phyloP scores from a whole-genome alignment of 2,113 vertebrate genomes.

The Python bivittatus region DNA sequence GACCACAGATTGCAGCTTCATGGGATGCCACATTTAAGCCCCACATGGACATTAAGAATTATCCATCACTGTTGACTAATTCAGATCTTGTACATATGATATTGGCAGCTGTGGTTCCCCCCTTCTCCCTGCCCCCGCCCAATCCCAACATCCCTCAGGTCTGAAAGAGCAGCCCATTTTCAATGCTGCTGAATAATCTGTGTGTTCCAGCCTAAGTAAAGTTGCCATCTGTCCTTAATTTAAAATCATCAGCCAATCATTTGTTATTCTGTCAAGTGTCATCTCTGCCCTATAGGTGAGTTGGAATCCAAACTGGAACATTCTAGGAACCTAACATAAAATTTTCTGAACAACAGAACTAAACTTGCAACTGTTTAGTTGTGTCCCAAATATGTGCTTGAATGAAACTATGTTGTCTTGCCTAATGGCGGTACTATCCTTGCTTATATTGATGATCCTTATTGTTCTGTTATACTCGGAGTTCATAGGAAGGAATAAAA shows the following conservation, averaged over 20 bases:
- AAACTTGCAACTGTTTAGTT: not conserved
- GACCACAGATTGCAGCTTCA: not conserved
- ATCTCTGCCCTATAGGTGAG: not conserved
- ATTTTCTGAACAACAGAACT: too few species aligned
- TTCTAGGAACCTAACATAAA: not conserved
- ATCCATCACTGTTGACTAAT: not conserved
- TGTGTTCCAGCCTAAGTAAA: not conserved
- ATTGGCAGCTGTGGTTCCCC: not conserved
- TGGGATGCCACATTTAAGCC: not conserved
- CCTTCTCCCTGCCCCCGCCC: not conserved
- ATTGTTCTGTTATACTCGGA: not conserved
- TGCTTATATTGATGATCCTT: not conserved
- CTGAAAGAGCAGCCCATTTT: not conserved
- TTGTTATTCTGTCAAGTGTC: not conserved
- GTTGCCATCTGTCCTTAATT: not conserved
- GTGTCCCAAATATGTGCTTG: not conserved
- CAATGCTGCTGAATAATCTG: not conserved
- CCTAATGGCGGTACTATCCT: too few species aligned
- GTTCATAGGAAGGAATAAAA: not conserved
- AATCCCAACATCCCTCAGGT: not conserved
- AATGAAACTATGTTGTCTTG: not conserved
- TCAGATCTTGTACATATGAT: slow-evolving; percentile 1
- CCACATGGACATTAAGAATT: not conserved
- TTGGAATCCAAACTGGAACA: not conserved
- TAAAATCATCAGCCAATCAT: not conserved